phyloP scores from a whole-genome alignment of 1,140 invertebrate genomes.

The Solenopsis fugax region DNA sequence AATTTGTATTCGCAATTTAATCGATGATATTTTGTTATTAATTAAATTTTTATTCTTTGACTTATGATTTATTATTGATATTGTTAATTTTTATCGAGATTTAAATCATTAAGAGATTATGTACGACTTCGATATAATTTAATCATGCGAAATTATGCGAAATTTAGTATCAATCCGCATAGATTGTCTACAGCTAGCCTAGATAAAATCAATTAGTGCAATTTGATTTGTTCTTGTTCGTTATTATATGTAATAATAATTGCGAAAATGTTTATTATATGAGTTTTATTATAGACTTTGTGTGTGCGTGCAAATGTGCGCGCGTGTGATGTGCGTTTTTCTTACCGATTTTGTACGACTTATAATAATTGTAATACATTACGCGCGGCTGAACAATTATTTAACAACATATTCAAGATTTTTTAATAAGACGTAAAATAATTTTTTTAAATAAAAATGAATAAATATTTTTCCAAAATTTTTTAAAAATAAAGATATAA shows the following conservation, averaged over 20 bases:
- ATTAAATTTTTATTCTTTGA: slow-evolving; percentile 43
- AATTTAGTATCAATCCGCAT: slow-evolving; percentile 3
- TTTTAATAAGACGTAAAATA: neutral
- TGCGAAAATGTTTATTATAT: slow-evolving; percentile 23
- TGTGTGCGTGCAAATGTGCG: neutral
- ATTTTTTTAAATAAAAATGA: slow-evolving; percentile 7
- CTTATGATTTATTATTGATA: slow-evolving; percentile 12
- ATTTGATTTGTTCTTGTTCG: slow-evolving; percentile 44
- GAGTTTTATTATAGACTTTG: slow-evolving; percentile 46
- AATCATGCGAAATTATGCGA: slow-evolving; percentile 15
- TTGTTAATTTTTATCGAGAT: slow-evolving; percentile 34
- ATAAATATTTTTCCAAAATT: neutral
- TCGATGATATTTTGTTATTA: slow-evolving; percentile 36
- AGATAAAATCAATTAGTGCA: slow-evolving; percentile 41
- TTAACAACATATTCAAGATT: neutral
- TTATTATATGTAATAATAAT: slow-evolving; percentile 46
- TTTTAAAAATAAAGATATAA: neutral
- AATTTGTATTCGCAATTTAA: slow-evolving; percentile 9
- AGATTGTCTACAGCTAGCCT: neutral
- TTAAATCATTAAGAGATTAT: slow-evolving; percentile 21
- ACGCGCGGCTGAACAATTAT: neutral
- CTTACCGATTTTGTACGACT: neutral
- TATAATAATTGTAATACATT: slow-evolving; percentile 34
- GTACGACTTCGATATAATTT: slow-evolving; percentile 2
- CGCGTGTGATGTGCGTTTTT: neutral